Base-by-base conservation (phyloP, 1,140 invertebrate species). In the Carcinoscorpius rotundicauda region DNA sequence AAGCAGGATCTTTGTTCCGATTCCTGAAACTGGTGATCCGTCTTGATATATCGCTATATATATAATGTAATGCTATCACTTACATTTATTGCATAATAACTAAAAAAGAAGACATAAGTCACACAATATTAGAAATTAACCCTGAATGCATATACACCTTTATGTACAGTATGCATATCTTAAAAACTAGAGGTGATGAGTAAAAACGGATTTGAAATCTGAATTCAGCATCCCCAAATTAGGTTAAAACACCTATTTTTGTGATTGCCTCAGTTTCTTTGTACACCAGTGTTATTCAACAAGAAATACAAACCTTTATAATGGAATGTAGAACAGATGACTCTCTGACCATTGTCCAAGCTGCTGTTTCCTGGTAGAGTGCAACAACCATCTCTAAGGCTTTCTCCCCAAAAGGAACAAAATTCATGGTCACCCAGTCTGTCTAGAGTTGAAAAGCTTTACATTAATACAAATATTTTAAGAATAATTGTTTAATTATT, bases 361-460 rank as follows among this genome's bases (percentile, higher is more conserved):
- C 81, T 5, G 89, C 89, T 49, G 88, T 90, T 72, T 85, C 85
- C 72, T 87, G 83, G 77, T 95, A 96, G 52, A 95, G 76, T 72
- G 82, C 85, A 3, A 92, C 87, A 56, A 87, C 85, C 81, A 93
- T 87, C 48, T 84, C 83, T 49, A 95, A 79, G 9, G 89, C 84
- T 75, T 87, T 86, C 74, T 93, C 89, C 68, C 90, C 89, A 78
- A 93, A 93, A 58, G 89, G 88, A 70, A 91, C 87, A 74, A 88
- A 91, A 76, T 90, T 91, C 84, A 89, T 86, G 56, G 83, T 85
- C n/a, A 89, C 81, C 82, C 86, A 88, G 71, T 91, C 88, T 66
- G 82, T 79, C 69, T 67, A 59, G 55, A 61, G 10, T 58, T 55
- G 60, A 52, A 58, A 61, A 11, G 48, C 53, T 56, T 52, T 49